Conservation (phyloP, 2,797 vertebrate species). For the Thaleichthys pacificus region DNA sequence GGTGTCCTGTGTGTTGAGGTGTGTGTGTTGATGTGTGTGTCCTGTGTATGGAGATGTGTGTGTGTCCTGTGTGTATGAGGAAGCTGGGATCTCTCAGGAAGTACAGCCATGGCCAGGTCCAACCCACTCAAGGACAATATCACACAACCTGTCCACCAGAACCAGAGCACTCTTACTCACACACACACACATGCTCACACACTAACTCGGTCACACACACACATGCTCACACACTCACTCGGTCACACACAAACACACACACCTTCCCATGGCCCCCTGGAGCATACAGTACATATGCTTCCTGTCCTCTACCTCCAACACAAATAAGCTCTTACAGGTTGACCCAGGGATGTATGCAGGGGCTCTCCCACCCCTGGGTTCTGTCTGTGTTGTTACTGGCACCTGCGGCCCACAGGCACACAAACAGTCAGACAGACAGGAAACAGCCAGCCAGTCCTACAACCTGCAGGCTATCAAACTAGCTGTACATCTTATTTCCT, state of each 20-base stretch:
- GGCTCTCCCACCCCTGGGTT: too few species aligned
- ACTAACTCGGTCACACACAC: background rate
- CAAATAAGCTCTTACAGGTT: constrained; percentile 41
- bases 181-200: too few species aligned
- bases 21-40: background rate
- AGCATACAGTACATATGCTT: constrained; percentile 63
- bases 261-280: too few species aligned
- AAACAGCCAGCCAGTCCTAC: too few species aligned
- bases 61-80: constrained; percentile 15
- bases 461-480: too few species aligned
- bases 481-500: too few species aligned
- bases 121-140: background rate
- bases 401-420: constrained; percentile 19
- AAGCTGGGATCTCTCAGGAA: constrained; percentile 15
- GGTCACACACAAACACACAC: background rate
- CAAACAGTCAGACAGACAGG: constrained; percentile 8
- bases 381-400: too few species aligned
- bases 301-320: constrained; percentile 48
- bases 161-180: background rate
- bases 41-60: too few species aligned
- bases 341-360: constrained; percentile 32
- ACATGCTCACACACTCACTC: background rate
- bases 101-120: background rate
- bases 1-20: constrained; percentile 5
- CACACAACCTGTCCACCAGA: background rate